A percentile compares a stretch with the other conserved stretches of the same genome.
These are phyloP conservation scores for Alcis repandata DNA, from an alignment of 2,888 invertebrate genomes.

Conservation along the genomic window DNA sequence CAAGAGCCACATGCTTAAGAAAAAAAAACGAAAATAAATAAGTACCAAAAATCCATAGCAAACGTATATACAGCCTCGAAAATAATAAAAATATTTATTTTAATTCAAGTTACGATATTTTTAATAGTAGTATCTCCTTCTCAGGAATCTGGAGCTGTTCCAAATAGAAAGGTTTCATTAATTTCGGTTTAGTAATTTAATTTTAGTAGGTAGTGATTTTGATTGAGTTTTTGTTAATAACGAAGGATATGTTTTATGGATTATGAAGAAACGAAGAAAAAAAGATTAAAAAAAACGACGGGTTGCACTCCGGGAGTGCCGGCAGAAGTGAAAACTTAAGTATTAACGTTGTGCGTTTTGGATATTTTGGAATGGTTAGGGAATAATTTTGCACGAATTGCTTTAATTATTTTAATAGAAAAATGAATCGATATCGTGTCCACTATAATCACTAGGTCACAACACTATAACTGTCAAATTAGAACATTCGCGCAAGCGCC, in stretches of 20 bases:
- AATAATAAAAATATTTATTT: constrained; percentile 57
- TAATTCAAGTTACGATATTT: constrained; percentile 63
- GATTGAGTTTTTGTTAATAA: constrained; percentile 2
- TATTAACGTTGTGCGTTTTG: no score
- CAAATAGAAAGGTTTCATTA: constrained; percentile 50
- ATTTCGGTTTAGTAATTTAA: constrained; percentile 27
- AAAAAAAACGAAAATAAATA: constrained; percentile 40
- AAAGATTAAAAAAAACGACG: neutral
- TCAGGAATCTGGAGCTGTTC: constrained; percentile 76
- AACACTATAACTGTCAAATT: no score
- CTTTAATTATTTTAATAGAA: no score
- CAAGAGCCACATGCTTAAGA: constrained; percentile 34
- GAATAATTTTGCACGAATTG: no score
- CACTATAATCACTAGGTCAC: no score
- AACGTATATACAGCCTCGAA: constrained; percentile 58
- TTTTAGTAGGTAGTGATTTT: constrained; percentile 17
- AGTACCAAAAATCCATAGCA: constrained; percentile 46
- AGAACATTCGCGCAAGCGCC: no score
- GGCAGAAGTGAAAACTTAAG: no score
- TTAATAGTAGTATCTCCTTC: constrained; percentile 79
- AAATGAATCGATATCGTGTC: no score
- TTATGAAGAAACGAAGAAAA: neutral
- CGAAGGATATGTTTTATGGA: neutral
- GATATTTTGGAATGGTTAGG: no score
- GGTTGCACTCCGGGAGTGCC: no score